These are phyloP conservation scores for Phoeniculus purpureus DNA, from an alignment of 2,797 vertebrate genomes.

Conservation along the genomic window DNA sequence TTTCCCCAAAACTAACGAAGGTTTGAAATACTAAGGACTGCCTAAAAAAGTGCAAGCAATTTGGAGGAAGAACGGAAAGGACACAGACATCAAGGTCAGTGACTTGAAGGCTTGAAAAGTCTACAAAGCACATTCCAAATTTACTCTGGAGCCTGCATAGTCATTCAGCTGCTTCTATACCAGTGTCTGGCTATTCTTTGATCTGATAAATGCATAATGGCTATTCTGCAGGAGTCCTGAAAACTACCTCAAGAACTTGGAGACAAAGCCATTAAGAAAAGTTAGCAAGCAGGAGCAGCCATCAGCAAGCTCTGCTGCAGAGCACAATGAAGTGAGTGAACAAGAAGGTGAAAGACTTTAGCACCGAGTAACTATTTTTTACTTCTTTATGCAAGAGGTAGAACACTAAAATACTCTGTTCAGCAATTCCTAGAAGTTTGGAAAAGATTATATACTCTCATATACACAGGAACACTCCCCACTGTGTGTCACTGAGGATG, in stretches of 20 bases:
- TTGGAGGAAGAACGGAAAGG: not conserved
- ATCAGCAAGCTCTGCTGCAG: not conserved
- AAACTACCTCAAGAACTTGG: not conserved
- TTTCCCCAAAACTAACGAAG: not conserved
- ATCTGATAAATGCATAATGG: not conserved
- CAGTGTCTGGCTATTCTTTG: not conserved
- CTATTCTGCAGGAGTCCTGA: not conserved
- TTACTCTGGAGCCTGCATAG: not conserved
- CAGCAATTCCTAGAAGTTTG: not conserved
- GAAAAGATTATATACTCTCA: not conserved
- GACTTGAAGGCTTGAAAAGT: not conserved
- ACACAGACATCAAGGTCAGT: not conserved
- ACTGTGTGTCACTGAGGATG: not conserved
- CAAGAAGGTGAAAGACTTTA: not conserved
- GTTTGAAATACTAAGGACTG: not conserved
- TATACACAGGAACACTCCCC: not conserved
- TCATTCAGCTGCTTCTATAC: not conserved
- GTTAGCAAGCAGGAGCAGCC: not conserved
- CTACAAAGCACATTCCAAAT: not conserved
- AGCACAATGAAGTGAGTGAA: not conserved
- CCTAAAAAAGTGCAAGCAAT: accelerated
- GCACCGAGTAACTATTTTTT: not conserved
- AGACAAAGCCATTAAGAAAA: not conserved
- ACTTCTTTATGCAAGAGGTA: not conserved
- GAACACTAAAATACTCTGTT: not conserved